Percentiles rank a stretch among this genome's conserved stretches.
These are phyloP conservation scores for Odontesthes bonariensis DNA, from an alignment of 2,113 vertebrate genomes.

Conservation along the genomic window DNA sequence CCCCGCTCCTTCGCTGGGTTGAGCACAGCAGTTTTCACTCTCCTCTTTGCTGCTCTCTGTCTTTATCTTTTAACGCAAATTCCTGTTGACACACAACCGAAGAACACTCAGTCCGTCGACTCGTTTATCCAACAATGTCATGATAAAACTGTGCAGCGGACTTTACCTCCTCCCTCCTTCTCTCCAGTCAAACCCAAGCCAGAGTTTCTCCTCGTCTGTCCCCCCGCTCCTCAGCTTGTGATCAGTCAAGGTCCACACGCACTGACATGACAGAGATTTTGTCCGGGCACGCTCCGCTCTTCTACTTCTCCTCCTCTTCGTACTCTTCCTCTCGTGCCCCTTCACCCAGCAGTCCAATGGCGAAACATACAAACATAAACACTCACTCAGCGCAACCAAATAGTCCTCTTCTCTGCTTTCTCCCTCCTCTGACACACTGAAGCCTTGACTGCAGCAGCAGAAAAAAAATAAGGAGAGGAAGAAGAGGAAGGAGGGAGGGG, in stretches of 20 bases:
- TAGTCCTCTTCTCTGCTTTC: constrained; percentile 62
- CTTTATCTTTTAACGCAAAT: constrained; percentile 38
- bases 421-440: constrained; percentile 66
- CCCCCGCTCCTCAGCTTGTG: constrained; percentile 47
- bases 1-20: constrained; percentile 53
- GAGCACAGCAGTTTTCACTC: constrained; percentile 54
- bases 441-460: constrained; percentile 69
- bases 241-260: constrained; percentile 75
- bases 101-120: constrained; percentile 44
- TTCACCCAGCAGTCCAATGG: constrained; percentile 66
- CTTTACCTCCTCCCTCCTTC: constrained; percentile 45
- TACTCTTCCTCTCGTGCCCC: constrained; percentile 47
- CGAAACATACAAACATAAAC: constrained; percentile 76
- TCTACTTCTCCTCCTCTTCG: constrained; percentile 37
- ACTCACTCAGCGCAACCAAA: constrained; percentile 71
- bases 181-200: constrained; percentile 28
- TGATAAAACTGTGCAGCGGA: constrained; percentile 52
- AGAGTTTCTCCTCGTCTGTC: constrained; percentile 48
- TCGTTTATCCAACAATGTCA: constrained; percentile 61
- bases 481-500: constrained; percentile 42
- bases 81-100: constrained; percentile 62
- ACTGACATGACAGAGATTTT: constrained; percentile 76
- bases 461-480: constrained; percentile 38
- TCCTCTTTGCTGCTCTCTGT: constrained; percentile 32
- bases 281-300: constrained; percentile 66